Evolutionary conservation across 2,113 vertebrate genomes (phyloP).

Genomic region (Trochalopteron elliotii): DNA sequence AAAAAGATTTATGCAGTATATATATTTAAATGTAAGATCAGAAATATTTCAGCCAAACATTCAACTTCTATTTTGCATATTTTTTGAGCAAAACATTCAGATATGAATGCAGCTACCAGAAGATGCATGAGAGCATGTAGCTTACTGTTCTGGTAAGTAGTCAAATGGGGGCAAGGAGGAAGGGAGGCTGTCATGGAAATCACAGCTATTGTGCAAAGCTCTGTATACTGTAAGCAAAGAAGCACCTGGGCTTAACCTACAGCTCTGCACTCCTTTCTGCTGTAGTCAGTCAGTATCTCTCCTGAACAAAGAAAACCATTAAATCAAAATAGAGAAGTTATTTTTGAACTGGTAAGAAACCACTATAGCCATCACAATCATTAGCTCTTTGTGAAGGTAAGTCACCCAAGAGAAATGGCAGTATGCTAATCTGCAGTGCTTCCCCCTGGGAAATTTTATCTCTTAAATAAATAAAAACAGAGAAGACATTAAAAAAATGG

Average conservation of each 20-base stretch:
- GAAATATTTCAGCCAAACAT: neutral
- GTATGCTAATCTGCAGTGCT: neutral
- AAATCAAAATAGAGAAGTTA: neutral
- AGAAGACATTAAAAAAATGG: neutral
- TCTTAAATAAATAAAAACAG: neutral
- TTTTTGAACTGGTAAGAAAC: neutral
- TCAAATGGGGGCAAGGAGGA: neutral
- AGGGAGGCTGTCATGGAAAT: neutral
- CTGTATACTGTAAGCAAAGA: neutral
- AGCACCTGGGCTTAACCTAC: neutral
- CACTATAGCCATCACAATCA: neutral
- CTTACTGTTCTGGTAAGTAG: neutral
- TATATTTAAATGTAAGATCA: neutral
- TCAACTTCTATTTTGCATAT: neutral
- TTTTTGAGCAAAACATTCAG: neutral
- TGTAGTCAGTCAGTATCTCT: neutral
- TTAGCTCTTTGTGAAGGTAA: neutral
- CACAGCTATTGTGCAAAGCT: neutral
- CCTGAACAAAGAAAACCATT: neutral
- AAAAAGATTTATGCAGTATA: neutral
- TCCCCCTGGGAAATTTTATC: neutral
- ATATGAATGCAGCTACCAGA: neutral
- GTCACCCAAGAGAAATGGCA: neutral
- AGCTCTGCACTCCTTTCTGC: neutral
- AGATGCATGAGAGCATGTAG: neutral